phyloP scores from a whole-genome alignment of 2,888 invertebrate species.

The Eucera pruinosa region DNA sequence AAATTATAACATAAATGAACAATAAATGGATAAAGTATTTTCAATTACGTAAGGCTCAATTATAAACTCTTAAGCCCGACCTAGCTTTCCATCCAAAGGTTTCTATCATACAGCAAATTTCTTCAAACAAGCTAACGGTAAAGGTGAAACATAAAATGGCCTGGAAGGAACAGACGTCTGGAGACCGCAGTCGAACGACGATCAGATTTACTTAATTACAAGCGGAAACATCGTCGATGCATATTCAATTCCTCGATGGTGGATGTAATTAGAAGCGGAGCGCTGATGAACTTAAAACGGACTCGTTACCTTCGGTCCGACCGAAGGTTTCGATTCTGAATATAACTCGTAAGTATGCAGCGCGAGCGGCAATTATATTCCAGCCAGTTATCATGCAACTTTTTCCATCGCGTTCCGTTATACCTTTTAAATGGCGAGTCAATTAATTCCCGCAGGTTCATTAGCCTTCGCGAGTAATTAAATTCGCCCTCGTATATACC shows the following conservation, averaged over 20 bases:
- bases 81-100: too few species aligned
- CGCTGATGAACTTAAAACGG: conserved; percentile 43
- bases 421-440: conserved; percentile 24
- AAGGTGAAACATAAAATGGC: conserved; percentile 6
- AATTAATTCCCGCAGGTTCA: conserved; percentile 42
- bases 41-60: too few species aligned
- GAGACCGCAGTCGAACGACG: conserved; percentile 13
- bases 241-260: conserved; percentile 42
- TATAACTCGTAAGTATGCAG: conserved; percentile 45
- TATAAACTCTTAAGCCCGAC: too few species aligned
- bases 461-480: conserved; percentile 41
- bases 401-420: conserved; percentile 24
- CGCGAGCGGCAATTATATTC: conserved; percentile 42
- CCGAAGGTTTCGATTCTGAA: conserved; percentile 35
- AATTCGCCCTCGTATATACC: conserved; percentile 27
- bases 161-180: conserved; percentile 3
- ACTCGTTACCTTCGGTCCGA: conserved; percentile 30
- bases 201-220: conserved; percentile 54
- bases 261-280: conserved; percentile 38
- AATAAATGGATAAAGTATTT: too few species aligned
- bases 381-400: conserved; percentile 29
- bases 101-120: neutral
- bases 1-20: too few species aligned
- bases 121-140: neutral
- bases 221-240: conserved; percentile 54